A percentile compares a stretch with the other conserved stretches of the same genome.
These are phyloP conservation scores for Crotophaga sulcirostris DNA, from an alignment of 2,113 vertebrate species.

Conservation along the genomic window DNA sequence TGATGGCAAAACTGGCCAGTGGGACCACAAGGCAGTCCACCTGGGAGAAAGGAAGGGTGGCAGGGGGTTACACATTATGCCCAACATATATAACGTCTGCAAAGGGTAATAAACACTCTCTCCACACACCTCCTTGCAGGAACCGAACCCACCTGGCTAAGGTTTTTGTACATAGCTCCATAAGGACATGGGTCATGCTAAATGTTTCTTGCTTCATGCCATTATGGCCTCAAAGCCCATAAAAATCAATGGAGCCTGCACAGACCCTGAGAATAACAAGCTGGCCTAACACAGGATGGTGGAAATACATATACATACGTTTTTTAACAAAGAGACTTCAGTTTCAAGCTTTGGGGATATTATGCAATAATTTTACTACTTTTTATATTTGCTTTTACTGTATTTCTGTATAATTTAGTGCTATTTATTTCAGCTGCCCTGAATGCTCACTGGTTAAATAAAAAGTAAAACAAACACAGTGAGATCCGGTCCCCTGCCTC, in stretches of 20 bases:
- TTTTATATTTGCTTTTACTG: not conserved
- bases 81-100: not conserved
- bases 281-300: not conserved
- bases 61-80: not conserved
- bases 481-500: not conserved
- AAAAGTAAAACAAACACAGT: not conserved
- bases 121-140: not conserved
- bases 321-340: not conserved
- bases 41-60: not conserved
- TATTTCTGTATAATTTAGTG: not conserved
- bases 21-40: not conserved
- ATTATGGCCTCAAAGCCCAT: not conserved
- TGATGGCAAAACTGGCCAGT: no score
- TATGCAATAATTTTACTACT: not conserved
- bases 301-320: not conserved
- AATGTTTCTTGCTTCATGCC: not conserved
- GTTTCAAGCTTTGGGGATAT: not conserved
- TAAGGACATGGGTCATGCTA: not conserved
- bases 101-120: not conserved
- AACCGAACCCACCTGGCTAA: not conserved
- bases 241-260: slow-evolving; percentile 28
- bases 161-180: not conserved
- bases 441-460: not conserved
- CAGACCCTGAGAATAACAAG: not conserved
- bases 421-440: not conserved